Evolutionary conservation across 2,797 vertebrate species (phyloP).

Genomic region (Alcedo atthis): DNA sequence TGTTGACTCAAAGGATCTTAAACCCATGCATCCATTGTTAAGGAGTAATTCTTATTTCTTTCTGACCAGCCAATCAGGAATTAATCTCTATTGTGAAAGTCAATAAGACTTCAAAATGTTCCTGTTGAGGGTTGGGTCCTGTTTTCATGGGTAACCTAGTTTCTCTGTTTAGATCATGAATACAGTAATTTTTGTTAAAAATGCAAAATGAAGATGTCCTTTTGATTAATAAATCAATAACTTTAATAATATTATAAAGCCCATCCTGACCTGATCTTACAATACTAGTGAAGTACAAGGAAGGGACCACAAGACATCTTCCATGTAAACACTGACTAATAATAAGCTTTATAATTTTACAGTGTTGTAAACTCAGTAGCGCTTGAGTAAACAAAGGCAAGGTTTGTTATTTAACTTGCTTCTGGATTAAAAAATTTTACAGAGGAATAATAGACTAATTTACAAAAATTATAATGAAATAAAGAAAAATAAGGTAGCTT

Average conservation of each 20-base stretch:
- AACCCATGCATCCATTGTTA: neutral
- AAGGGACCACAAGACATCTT: neutral
- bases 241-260: neutral
- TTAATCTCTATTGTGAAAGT: neutral
- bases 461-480: neutral
- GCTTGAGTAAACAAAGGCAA: neutral
- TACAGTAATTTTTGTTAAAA: neutral
- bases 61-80: neutral
- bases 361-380: neutral
- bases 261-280: neutral
- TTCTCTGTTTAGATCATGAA: neutral
- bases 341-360: neutral
- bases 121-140: neutral
- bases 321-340: neutral
- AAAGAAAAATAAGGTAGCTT: neutral
- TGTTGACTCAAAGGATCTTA: neutral
- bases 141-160: neutral
- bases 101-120: rapidly evolving
- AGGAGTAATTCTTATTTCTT: neutral
- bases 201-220: neutral
- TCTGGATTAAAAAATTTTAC: neutral
- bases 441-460: neutral
- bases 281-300: neutral
- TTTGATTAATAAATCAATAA: neutral
- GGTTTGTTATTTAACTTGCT: neutral